Evolutionary conservation across 2,888 invertebrate species (phyloP).

Genomic region (Argynnis bischoffii): DNA sequence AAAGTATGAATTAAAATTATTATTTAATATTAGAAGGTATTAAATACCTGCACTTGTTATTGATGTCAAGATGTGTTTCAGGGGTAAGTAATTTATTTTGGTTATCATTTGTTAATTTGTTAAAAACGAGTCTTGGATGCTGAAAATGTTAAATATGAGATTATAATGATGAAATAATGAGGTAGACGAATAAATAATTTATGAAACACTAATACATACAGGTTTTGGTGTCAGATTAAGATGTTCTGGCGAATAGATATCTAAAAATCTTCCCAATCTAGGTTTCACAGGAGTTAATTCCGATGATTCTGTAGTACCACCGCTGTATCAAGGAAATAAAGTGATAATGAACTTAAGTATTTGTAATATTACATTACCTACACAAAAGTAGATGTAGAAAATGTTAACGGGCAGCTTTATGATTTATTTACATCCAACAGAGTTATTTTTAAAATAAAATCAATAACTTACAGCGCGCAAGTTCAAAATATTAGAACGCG

Average conservation of each 20-base stretch:
- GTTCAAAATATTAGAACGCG: slow-evolving; percentile 62
- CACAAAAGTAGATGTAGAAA: slow-evolving; percentile 43
- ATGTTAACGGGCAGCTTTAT: slow-evolving; percentile 62
- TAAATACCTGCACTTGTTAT: slow-evolving; percentile 67
- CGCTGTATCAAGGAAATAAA: slow-evolving; percentile 25
- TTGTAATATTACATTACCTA: slow-evolving; percentile 9
- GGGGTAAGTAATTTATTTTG: slow-evolving; percentile 60
- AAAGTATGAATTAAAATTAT: too few relatives aligned
- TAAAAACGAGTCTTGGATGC: slow-evolving; percentile 53
- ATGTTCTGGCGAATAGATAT: slow-evolving; percentile 77
- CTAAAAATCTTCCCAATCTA: slow-evolving; percentile 69
- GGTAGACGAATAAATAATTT: slow-evolving; percentile 20
- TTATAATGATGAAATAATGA: background rate
- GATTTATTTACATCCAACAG: slow-evolving; percentile 80
- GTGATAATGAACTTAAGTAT: slow-evolving; percentile 5
- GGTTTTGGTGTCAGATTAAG: slow-evolving; percentile 72
- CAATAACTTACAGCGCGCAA: slow-evolving; percentile 78
- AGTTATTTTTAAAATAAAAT: slow-evolving; percentile 79
- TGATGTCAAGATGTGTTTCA: slow-evolving; percentile 55
- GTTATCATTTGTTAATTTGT: slow-evolving; percentile 52
- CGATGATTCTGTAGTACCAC: slow-evolving; percentile 51
- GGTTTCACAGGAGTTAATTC: slow-evolving; percentile 65
- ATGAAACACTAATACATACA: slow-evolving; percentile 57
- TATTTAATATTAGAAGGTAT: too few relatives aligned
- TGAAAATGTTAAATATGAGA: slow-evolving; percentile 46